phyloP scores from a whole-genome alignment of 2,888 invertebrate genomes.

The Mantis religiosa region DNA sequence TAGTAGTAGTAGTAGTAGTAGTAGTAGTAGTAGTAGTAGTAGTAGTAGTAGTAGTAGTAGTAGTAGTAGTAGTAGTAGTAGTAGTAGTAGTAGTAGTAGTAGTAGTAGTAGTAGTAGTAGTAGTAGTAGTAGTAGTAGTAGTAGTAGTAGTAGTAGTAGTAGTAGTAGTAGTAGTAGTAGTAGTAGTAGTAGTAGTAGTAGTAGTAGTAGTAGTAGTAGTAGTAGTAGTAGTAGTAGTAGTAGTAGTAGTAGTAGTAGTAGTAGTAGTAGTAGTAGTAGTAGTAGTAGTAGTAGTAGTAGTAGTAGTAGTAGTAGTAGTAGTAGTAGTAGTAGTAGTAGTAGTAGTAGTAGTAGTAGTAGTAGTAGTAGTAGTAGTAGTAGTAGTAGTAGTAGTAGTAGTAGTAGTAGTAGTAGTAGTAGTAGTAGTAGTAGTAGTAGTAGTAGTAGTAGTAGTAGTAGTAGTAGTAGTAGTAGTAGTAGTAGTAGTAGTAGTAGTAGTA shows the following conservation, averaged over 20 bases:
- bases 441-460: too few species aligned
- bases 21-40: too few species aligned
- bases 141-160: too few species aligned
- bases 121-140: background rate
- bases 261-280: background rate
- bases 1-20: too few species aligned
- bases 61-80: background rate
- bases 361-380: background rate
- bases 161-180: too few species aligned
- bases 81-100: background rate
- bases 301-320: background rate
- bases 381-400: background rate
- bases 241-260: background rate
- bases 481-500: too few species aligned
- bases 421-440: background rate
- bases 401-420: background rate
- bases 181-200: too few species aligned
- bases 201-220: too few species aligned
- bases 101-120: background rate
- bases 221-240: too few species aligned
- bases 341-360: background rate
- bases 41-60: background rate
- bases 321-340: background rate
- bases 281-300: background rate
- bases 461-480: too few species aligned